Evolutionary conservation across 2,113 vertebrate species (phyloP), one percentile per base, ranked within the genome.

Genomic region (Oxyruncus cristatus): DNA sequence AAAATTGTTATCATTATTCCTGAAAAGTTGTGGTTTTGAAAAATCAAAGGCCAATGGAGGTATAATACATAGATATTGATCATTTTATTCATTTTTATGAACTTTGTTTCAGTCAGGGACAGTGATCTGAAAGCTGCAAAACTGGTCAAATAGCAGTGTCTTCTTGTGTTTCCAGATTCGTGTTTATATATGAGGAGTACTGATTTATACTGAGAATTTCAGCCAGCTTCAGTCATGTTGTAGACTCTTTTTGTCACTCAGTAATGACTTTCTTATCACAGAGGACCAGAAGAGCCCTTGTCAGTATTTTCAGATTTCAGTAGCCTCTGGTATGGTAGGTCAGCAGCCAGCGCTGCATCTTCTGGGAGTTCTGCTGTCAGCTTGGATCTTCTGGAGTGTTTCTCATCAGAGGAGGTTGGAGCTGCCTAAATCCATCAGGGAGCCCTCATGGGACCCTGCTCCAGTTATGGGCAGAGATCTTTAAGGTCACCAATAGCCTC

Each of bases 261-360:
- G 46, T 90, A 95, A 94, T 83, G 55, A 90, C 59, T 92, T 95
- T 73, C 82, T 95, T 97, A 94, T 91, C 92, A 80, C 67, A 96
- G 50, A 83, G 23, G 28, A 67, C 46, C 95, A 94, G 95, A 93
- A 74, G 32, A 86, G 23, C 26, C 12, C 63, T 80, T 5, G 2
- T 70, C 73, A 72, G n/a, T 66, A 35, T 80, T 83, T 93, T 85
- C 28, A 70, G 62, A 88, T 83, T 83, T 80, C 41, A 83, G 0
- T 27, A 92, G 53, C 35, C 37, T 73, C n/a, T 90, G 66, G 13
- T 62, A 46, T 0, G 0, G 11, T 56, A 46, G 37, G 28, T 73
- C 67, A 70, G n/a, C 6, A 85, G 58, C 50, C 41, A 76, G 37
- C 59, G 17, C 53, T 21, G 22, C 21, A 35, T 71, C 30, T 2